These are phyloP conservation scores for Pecten maximus DNA, from an alignment of 2,888 invertebrate genomes.

Conservation along the genomic window DNA sequence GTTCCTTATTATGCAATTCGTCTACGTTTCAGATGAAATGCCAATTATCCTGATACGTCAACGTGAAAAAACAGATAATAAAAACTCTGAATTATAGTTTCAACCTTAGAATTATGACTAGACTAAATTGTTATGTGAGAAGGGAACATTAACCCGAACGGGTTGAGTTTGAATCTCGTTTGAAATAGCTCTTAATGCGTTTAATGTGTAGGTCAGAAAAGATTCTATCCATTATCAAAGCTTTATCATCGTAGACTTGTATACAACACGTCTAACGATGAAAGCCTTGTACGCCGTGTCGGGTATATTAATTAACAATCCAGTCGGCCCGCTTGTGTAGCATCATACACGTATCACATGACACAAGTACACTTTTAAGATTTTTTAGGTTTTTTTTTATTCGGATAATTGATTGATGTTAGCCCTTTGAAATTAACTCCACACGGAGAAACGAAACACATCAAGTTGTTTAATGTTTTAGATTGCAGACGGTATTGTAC, in stretches of 20 bases:
- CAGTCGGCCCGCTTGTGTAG: not conserved
- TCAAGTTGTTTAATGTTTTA: not conserved
- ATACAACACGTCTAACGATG: not conserved
- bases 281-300: not conserved
- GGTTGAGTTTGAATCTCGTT: not conserved
- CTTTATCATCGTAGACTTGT: not conserved
- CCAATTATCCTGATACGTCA: no score
- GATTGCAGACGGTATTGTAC: not conserved
- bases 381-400: not conserved
- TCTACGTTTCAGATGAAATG: no score
- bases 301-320: not conserved
- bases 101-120: conserved; percentile 18
- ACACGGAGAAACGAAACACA: not conserved
- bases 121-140: not conserved
- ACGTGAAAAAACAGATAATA: no score
- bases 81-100: no score
- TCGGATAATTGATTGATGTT: conserved; percentile 30
- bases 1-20: no score
- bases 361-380: conserved; percentile 15
- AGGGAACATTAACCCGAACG: no score
- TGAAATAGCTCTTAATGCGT: not conserved
- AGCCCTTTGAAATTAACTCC: conserved; percentile 26
- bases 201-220: not conserved
- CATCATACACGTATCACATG: not conserved
- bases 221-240: not conserved